phyloP scores from a whole-genome alignment of 1,140 invertebrate species.

The Trypoxylus dichotomus region DNA sequence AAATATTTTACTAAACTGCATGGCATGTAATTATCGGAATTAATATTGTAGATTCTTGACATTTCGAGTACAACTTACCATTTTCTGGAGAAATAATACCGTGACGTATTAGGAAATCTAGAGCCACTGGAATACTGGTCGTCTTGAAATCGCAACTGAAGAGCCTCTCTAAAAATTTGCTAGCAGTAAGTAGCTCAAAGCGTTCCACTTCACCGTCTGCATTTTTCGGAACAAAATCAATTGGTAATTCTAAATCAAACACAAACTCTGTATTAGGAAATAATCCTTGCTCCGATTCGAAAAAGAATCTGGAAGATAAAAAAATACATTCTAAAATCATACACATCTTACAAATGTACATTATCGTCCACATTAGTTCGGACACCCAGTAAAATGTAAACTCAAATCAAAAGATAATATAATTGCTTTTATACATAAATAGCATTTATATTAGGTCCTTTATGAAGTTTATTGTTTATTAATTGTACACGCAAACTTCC shows the following conservation, averaged over 20 bases:
- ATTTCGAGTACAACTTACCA: conserved; percentile 62
- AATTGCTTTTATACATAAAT: no score
- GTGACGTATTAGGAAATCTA: conserved; percentile 91
- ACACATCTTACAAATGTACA: not conserved
- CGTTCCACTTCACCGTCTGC: conserved; percentile 91
- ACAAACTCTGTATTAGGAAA: conserved; percentile 94
- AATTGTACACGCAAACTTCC: no score
- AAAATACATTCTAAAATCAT: conserved; percentile 20
- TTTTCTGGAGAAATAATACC: conserved; percentile 86
- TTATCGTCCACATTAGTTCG: no score
- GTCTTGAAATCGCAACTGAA: conserved; percentile 87
- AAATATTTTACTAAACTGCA: no score
- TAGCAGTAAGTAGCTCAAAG: conserved; percentile 82
- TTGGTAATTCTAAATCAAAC: conserved; percentile 89
- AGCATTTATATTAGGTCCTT: no score
- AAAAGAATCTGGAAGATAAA: conserved; percentile 71
- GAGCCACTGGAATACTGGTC: conserved; percentile 84
- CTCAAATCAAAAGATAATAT: no score
- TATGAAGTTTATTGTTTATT: no score
- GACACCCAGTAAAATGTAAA: no score
- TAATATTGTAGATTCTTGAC: no score
- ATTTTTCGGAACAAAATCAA: conserved; percentile 86
- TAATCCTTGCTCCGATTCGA: conserved; percentile 87
- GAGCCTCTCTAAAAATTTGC: conserved; percentile 77
- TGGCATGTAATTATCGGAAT: no score